phyloP scores from a whole-genome alignment of 2,888 invertebrate species.

The Andrena haemorrhoa region DNA sequence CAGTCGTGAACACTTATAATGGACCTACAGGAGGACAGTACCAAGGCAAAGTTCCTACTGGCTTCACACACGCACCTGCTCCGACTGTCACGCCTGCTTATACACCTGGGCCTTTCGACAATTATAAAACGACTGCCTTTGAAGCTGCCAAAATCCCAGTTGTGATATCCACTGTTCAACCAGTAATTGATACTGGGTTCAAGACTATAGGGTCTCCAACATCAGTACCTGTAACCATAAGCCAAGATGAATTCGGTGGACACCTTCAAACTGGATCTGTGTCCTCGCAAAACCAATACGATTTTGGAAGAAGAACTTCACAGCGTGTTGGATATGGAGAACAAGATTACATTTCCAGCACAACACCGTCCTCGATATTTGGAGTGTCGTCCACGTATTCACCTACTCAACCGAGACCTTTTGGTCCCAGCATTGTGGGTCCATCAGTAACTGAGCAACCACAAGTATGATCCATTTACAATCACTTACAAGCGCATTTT shows the following conservation, averaged over 20 bases:
- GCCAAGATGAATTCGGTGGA: slow-evolving; percentile 50
- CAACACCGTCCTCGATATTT: slow-evolving; percentile 57
- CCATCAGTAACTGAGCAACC: slow-evolving; percentile 44
- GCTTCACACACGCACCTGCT: slow-evolving; percentile 30
- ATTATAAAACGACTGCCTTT: slow-evolving; percentile 74
- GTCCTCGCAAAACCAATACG: slow-evolving; percentile 48
- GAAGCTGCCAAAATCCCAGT: slow-evolving; percentile 73
- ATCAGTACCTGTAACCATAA: slow-evolving; percentile 63
- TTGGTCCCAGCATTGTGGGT: slow-evolving; percentile 4
- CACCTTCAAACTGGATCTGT: slow-evolving; percentile 54
- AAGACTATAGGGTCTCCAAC: slow-evolving; percentile 75
- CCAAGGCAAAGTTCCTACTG: slow-evolving; percentile 30
- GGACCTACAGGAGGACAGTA: slow-evolving; percentile 44
- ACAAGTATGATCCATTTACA: slow-evolving; percentile 20
- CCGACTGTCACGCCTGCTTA: slow-evolving; percentile 67
- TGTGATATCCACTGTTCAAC: slow-evolving; percentile 72
- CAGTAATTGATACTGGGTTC: slow-evolving; percentile 74
- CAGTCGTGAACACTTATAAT: slow-evolving; percentile 60
- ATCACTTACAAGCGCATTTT: background rate
- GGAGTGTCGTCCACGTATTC: slow-evolving; percentile 48
- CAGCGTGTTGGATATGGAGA: slow-evolving; percentile 19
- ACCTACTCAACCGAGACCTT: slow-evolving; percentile 49
- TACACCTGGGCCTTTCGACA: slow-evolving; percentile 74
- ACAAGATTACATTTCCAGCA: slow-evolving; percentile 54
- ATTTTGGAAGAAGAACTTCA: slow-evolving; percentile 26